A percentile compares a stretch with the other conserved stretches of the same genome.
Conservation (phyloP, 2,797 vertebrate species). For the Paratrypauchen microcephalus region DNA sequence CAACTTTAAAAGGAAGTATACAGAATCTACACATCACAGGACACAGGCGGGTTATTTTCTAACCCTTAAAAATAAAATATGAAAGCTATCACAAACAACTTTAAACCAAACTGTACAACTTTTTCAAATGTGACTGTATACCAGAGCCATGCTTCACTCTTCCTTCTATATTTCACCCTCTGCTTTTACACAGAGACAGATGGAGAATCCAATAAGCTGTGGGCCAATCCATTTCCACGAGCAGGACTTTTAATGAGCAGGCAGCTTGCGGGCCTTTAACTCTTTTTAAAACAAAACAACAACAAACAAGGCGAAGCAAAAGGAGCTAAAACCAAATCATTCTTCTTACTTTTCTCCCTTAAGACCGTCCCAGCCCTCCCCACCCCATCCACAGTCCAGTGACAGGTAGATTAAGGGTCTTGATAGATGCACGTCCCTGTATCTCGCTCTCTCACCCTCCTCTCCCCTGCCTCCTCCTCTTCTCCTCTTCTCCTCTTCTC, state of each 20-base stretch:
- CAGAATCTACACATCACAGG: too few species aligned
- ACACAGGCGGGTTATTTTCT: too few species aligned
- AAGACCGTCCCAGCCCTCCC: constrained; percentile 25
- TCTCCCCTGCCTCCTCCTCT: constrained; percentile 54
- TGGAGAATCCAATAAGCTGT: constrained; percentile 49
- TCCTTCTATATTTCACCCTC: not conserved
- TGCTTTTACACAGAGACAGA: constrained; percentile 8
- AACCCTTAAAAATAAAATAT: not conserved
- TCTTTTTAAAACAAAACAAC: constrained; percentile 11
- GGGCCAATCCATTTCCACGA: constrained; percentile 50
- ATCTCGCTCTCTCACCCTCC: constrained; percentile 62
- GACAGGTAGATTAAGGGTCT: constrained; percentile 84
- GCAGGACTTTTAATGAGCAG: constrained; percentile 53
- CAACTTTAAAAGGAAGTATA: too few species aligned
- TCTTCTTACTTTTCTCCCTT: constrained; percentile 44
- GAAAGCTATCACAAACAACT: not conserved
- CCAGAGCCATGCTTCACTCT: not conserved
- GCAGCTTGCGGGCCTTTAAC: constrained; percentile 21
- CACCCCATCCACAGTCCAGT: constrained; percentile 56
- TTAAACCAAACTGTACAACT: not conserved
- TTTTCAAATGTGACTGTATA: not conserved
- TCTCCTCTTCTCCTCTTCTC: constrained; percentile 46
- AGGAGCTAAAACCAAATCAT: constrained; percentile 46
- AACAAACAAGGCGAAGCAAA: not conserved
- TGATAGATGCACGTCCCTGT: constrained; percentile 80